Conservation (phyloP, 1,140 invertebrate genomes). For the Centruroides vittatus region DNA sequence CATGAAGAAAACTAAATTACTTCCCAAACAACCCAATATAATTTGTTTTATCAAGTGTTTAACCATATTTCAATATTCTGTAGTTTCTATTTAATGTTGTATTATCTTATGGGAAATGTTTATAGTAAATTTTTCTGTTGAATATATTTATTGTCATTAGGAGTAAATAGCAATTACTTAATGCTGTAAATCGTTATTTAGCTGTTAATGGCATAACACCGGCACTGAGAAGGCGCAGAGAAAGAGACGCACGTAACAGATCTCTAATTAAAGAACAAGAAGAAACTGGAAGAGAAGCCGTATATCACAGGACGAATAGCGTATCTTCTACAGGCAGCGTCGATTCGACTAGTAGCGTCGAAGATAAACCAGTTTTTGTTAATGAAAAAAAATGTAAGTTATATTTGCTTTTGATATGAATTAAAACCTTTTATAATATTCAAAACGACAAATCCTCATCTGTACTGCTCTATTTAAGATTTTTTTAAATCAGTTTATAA, state of each 20-base stretch:
- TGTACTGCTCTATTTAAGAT: no score
- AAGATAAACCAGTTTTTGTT: constrained; percentile 6
- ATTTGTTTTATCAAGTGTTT: no score
- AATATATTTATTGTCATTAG: no score
- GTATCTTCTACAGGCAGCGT: constrained; percentile 43
- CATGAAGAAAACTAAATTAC: no score
- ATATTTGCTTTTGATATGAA: not conserved
- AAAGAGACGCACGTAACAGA: constrained; percentile 17
- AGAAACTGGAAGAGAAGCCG: constrained; percentile 34
- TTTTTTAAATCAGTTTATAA: no score
- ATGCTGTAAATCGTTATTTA: no score
- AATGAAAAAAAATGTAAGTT: not conserved
- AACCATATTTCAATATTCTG: no score
- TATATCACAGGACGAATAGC: constrained; percentile 51
- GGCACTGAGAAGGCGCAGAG: constrained; percentile 8
- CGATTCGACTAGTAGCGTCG: constrained; percentile 24
- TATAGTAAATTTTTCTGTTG: no score
- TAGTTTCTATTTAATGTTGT: no score
- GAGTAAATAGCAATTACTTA: no score
- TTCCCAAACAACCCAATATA: no score
- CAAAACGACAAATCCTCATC: not conserved
- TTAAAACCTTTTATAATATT: not conserved
- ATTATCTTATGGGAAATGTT: no score
- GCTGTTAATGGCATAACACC: constrained; percentile 12
- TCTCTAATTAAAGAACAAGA: constrained; percentile 26